These are phyloP conservation scores for Palloptera scutellata DNA, from an alignment of 2,888 invertebrate genomes.

Conservation along the genomic window DNA sequence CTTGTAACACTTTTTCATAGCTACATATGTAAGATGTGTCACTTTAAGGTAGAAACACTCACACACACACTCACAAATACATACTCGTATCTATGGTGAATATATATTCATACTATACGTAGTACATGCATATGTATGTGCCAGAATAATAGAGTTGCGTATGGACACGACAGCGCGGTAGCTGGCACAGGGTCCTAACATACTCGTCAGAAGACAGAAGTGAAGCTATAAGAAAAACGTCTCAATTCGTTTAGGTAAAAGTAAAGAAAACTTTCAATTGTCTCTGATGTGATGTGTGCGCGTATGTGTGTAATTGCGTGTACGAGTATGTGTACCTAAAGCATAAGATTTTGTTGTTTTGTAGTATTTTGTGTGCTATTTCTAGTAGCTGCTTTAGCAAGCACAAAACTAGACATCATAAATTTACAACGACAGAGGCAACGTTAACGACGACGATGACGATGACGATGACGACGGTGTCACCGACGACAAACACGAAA, in stretches of 20 bases:
- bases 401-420: slow-evolving; percentile 20
- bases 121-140: neutral
- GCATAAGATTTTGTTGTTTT: neutral
- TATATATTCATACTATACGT: neutral
- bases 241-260: too few relatives aligned
- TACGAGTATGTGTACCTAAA: slow-evolving; percentile 5
- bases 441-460: neutral
- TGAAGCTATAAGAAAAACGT: too few relatives aligned
- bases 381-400: slow-evolving; percentile 19
- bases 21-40: too few relatives aligned
- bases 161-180: too few relatives aligned
- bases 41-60: too few relatives aligned
- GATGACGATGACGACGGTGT: neutral
- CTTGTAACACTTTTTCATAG: too few relatives aligned
- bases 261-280: too few relatives aligned
- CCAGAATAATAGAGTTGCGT: neutral
- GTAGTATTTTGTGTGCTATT: neutral
- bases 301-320: too few relatives aligned
- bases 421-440: slow-evolving; percentile 23
- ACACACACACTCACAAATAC: neutral
- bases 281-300: too few relatives aligned
- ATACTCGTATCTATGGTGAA: too few relatives aligned
- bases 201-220: too few relatives aligned
- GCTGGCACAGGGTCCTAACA: too few relatives aligned
- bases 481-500: slow-evolving; percentile 44